These are phyloP conservation scores for Acanthococcus lagerstroemiae DNA, from an alignment of 2,888 invertebrate species.

Conservation along the genomic window DNA sequence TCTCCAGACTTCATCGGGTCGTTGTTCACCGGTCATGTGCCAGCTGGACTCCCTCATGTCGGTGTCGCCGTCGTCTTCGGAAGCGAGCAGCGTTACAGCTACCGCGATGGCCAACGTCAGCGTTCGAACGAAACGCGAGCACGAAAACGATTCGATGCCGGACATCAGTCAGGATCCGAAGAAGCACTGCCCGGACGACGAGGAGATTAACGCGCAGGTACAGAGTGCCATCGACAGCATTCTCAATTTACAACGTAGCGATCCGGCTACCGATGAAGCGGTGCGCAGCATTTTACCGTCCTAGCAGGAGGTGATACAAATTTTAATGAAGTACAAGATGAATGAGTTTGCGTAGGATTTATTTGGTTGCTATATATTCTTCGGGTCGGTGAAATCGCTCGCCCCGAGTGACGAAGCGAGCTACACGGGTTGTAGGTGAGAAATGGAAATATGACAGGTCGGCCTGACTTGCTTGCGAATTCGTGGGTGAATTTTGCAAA, in stretches of 20 bases:
- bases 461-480: too few species aligned
- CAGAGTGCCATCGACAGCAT: slow-evolving; percentile 72
- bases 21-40: neutral
- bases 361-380: too few species aligned
- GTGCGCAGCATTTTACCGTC: slow-evolving; percentile 34
- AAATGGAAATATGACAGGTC: too few species aligned
- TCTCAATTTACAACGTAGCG: slow-evolving; percentile 48
- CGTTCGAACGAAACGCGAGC: slow-evolving; percentile 24
- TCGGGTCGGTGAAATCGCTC: too few species aligned
- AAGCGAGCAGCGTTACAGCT: neutral
- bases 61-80: neutral
- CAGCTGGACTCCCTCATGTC: slow-evolving; percentile 1
- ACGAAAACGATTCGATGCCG: slow-evolving; percentile 10
- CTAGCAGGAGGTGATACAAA: slow-evolving; percentile 30
- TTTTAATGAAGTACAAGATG: too few species aligned
- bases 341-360: too few species aligned
- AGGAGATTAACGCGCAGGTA: slow-evolving; percentile 64
- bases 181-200: slow-evolving; percentile 42
- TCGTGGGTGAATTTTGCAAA: too few species aligned
- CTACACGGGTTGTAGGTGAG: too few species aligned
- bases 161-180: slow-evolving; percentile 12
- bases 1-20: neutral
- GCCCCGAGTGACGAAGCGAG: too few species aligned
- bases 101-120: neutral
- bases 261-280: slow-evolving; percentile 35